phyloP scores from a whole-genome alignment of 2,113 vertebrate species.

The Polyodon spathula region DNA sequence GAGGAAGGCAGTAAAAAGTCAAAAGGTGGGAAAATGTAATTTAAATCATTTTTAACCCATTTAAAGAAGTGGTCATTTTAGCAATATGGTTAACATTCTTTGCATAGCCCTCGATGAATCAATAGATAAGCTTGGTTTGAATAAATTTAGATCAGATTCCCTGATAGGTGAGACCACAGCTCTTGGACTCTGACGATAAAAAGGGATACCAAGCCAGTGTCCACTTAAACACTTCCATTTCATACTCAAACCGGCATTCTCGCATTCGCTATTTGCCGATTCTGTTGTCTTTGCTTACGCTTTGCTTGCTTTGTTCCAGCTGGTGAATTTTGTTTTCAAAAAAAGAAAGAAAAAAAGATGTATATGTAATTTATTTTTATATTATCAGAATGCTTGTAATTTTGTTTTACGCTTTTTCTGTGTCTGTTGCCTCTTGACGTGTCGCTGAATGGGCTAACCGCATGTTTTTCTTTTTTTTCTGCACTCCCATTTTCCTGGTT shows the following conservation, averaged over 20 bases:
- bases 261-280: neutral
- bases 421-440: conserved; percentile 21
- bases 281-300: conserved; percentile 15
- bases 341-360: neutral
- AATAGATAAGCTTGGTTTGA: too few species aligned
- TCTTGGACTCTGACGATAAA: conserved; percentile 5
- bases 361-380: conserved; percentile 1
- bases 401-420: conserved; percentile 16
- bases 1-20: too few species aligned
- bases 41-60: too few species aligned
- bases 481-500: conserved; percentile 19
- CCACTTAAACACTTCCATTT: neutral
- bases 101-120: too few species aligned
- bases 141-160: neutral
- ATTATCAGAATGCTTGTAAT: conserved; percentile 14
- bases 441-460: conserved; percentile 58
- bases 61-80: too few species aligned
- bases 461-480: conserved; percentile 47
- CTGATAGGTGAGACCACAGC: neutral
- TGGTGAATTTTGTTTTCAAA: neutral
- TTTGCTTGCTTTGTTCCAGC: conserved; percentile 26
- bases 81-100: too few species aligned
- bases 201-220: conserved; percentile 10
- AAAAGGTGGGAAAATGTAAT: too few species aligned
- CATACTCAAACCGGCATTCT: conserved; percentile 16